Evolutionary conservation across 2,113 vertebrate genomes (phyloP).

Genomic region (Isichthys henryi): DNA sequence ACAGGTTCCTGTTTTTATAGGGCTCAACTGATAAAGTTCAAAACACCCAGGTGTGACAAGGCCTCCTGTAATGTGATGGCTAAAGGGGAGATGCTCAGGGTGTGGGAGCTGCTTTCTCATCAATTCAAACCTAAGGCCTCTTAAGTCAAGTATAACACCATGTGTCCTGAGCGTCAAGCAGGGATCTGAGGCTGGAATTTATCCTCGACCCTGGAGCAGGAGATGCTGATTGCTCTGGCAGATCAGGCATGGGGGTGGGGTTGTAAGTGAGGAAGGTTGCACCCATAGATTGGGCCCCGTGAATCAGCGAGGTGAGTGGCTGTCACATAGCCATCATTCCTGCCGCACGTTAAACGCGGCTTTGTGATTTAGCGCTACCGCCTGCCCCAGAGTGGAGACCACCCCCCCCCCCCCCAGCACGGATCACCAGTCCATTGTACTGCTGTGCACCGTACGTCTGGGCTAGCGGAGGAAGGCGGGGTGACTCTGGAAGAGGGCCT

Average conservation of each 20-base stretch:
- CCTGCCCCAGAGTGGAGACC: conserved; percentile 11
- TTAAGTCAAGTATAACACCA: not conserved
- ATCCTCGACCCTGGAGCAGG: conserved; percentile 13
- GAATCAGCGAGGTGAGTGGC: conserved; percentile 38
- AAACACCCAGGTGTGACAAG: not conserved
- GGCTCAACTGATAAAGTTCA: not conserved
- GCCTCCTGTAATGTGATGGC: not conserved
- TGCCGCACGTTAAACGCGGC: conserved; percentile 21
- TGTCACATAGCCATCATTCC: conserved; percentile 41
- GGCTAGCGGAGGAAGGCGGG: not conserved
- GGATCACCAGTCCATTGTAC: not conserved
- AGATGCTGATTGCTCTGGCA: not conserved
- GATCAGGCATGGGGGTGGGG: not conserved
- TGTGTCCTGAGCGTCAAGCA: not conserved
- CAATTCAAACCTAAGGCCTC: not conserved
- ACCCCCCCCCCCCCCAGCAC: not conserved
- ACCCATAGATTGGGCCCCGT: conserved; percentile 41
- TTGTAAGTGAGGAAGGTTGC: not conserved
- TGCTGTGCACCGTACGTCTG: not conserved
- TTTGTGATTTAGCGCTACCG: not conserved
- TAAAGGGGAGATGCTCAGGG: not conserved
- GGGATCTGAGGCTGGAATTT: not conserved
- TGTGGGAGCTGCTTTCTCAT: not conserved
- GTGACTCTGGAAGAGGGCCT: conserved; percentile 14
- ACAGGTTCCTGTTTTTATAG: not conserved